Evolutionary conservation across 2,113 vertebrate genomes (phyloP).

Genomic region (Nyctereutes procyonoides): DNA sequence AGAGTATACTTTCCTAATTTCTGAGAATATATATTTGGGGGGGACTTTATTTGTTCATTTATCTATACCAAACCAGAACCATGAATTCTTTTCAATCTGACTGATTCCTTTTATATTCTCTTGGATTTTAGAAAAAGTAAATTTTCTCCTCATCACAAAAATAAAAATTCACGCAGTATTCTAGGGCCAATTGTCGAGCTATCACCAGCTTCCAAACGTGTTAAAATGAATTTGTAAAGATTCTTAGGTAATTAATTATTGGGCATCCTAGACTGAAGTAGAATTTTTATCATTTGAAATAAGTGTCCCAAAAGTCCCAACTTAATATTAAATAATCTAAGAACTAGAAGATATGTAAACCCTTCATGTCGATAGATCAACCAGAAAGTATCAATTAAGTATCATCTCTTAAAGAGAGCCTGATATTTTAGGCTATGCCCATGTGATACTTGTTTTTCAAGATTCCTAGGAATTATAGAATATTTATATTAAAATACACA

Average conservation of each 20-base stretch:
- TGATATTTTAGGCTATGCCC: neutral
- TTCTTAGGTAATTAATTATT: constrained; percentile 18
- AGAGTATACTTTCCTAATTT: neutral
- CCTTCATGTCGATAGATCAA: neutral
- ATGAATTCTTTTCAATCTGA: neutral
- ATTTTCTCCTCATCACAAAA: neutral
- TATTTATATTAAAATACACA: neutral
- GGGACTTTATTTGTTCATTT: neutral
- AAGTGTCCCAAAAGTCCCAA: neutral
- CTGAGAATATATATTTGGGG: neutral
- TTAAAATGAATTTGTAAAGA: neutral
- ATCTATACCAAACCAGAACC: neutral
- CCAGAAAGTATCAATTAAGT: neutral
- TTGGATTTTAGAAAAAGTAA: neutral
- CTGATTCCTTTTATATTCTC: neutral
- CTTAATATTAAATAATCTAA: neutral
- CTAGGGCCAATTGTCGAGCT: neutral
- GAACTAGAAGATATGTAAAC: neutral
- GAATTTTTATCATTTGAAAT: neutral
- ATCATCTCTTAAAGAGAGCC: neutral
- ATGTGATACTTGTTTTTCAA: neutral
- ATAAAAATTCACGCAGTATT: neutral
- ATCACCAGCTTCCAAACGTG: neutral
- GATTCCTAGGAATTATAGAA: neutral
- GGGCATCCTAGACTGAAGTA: neutral